phyloP scores from a whole-genome alignment of 2,888 invertebrate species.

The Parnassius glacialis region DNA sequence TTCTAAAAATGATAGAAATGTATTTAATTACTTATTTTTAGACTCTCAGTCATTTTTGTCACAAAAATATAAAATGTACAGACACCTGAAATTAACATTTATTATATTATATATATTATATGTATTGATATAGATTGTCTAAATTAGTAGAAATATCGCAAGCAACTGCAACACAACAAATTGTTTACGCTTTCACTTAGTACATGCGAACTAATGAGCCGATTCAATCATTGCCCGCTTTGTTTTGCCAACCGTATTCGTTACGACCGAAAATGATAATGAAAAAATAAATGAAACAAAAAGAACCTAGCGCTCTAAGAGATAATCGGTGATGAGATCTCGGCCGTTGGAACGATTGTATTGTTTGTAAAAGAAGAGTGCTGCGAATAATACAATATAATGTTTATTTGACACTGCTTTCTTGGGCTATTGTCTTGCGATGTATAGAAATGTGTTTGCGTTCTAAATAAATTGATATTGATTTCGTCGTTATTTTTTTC shows the following conservation, averaged over 20 bases:
- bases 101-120: background rate
- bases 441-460: background rate
- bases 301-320: slow-evolving; percentile 42
- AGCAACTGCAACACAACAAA: slow-evolving; percentile 9
- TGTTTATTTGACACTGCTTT: slow-evolving; percentile 50
- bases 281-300: slow-evolving; percentile 38
- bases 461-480: background rate
- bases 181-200: slow-evolving; percentile 44
- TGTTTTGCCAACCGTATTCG: slow-evolving; percentile 48
- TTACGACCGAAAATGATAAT: slow-evolving; percentile 38
- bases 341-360: slow-evolving; percentile 50
- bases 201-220: slow-evolving; percentile 43
- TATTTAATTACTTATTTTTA: too few relatives aligned
- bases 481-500: too few relatives aligned
- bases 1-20: too few relatives aligned
- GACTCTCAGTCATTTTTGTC: too few relatives aligned
- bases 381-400: slow-evolving; percentile 52
- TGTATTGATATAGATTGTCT: background rate
- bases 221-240: slow-evolving; percentile 57
- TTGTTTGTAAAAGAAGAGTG: slow-evolving; percentile 73
- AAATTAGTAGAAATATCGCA: background rate
- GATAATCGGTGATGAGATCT: slow-evolving; percentile 68
- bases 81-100: too few relatives aligned
- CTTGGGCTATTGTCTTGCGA: slow-evolving; percentile 29
- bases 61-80: too few relatives aligned